Evolutionary conservation across 2,113 vertebrate species (phyloP).

Genomic region (Romanogobio albipinnatus): DNA sequence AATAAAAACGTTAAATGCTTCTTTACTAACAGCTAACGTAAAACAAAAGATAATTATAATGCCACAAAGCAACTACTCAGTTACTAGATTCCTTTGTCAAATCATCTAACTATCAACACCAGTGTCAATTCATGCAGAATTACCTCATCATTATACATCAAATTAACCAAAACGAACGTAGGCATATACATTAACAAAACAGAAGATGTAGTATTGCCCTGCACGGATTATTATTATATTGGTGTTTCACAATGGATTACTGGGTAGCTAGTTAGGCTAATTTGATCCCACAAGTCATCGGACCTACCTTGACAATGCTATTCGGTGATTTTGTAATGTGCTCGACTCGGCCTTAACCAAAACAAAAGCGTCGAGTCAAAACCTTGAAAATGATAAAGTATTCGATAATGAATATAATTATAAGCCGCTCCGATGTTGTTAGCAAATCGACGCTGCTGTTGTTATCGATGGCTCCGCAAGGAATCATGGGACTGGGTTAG

Average conservation of each 20-base stretch:
- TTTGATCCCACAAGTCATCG: not conserved
- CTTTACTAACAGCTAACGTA: not conserved
- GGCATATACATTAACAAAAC: not conserved
- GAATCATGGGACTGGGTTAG: conserved; percentile 73
- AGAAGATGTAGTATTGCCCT: too few relatives aligned
- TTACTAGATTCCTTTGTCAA: conserved; percentile 14
- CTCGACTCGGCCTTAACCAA: not conserved
- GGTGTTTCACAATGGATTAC: conserved; percentile 13
- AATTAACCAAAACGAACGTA: not conserved
- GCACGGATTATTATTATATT: not conserved
- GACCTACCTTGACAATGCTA: conserved; percentile 35
- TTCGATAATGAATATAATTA: not conserved
- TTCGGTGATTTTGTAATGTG: not conserved
- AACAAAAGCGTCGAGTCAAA: not conserved
- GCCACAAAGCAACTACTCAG: not conserved
- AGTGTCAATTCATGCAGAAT: not conserved
- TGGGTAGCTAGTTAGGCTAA: conserved; percentile 26
- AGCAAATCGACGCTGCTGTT: conserved; percentile 31
- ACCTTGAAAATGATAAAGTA: not conserved
- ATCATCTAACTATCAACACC: not conserved
- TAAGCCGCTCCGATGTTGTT: not conserved
- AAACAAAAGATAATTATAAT: not conserved
- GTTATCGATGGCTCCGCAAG: conserved; percentile 43
- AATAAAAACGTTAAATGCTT: not conserved
- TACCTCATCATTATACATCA: not conserved